Evolutionary conservation across 2,888 invertebrate genomes (phyloP).

Genomic region (Parthenolecanium corni): DNA sequence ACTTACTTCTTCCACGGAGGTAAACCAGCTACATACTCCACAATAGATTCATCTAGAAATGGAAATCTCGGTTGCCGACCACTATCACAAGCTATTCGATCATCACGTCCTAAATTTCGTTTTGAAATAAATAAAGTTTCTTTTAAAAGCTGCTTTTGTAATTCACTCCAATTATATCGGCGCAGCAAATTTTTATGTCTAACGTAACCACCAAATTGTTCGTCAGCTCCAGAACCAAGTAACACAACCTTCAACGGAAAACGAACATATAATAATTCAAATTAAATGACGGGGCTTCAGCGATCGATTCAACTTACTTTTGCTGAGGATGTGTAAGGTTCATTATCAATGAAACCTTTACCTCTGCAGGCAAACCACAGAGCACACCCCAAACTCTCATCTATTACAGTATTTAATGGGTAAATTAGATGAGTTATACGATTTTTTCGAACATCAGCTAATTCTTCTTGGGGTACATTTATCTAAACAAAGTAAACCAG

Average conservation of each 20-base stretch:
- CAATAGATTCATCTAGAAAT: conserved; percentile 48
- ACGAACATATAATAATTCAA: background rate
- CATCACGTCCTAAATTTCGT: conserved; percentile 89
- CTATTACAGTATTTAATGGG: conserved; percentile 77
- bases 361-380: conserved; percentile 90
- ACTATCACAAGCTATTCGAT: conserved; percentile 81
- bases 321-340: conserved; percentile 46
- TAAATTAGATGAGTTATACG: conserved; percentile 65
- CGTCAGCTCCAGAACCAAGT: conserved; percentile 93
- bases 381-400: conserved; percentile 93
- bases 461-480: conserved; percentile 56
- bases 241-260: conserved; percentile 38
- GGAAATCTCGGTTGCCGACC: conserved; percentile 70
- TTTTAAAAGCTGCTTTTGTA: conserved; percentile 51
- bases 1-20: conserved; percentile 56
- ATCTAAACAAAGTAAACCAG: conserved; percentile 40
- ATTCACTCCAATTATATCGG: conserved; percentile 46
- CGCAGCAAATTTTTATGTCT: conserved; percentile 66
- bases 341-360: conserved; percentile 40
- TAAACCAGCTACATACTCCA: conserved; percentile 50
- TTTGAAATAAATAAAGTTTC: conserved; percentile 79
- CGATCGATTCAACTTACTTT: conserved; percentile 43
- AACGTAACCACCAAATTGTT: conserved; percentile 87
- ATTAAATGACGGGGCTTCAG: conserved; percentile 1
- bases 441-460: conserved; percentile 46